Base-by-base conservation (phyloP, 1,140 invertebrate species). In the Caenorhabditis remanei region DNA sequence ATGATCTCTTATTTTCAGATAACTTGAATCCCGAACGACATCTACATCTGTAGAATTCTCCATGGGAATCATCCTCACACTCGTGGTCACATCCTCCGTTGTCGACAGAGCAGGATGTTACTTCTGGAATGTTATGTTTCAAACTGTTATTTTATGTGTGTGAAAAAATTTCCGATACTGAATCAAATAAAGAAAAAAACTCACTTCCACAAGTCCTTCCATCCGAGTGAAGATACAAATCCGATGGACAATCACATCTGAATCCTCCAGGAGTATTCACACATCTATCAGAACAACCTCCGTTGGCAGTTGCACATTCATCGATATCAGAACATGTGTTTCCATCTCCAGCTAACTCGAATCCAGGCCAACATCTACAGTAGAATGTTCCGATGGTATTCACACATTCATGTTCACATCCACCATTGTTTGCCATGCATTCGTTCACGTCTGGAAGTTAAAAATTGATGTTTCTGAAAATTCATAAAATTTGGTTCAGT, bases 201-300 rank as follows among this genome's bases (percentile, higher is more conserved):
- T 88, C 93, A 94, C 93, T 93, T 21, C 87, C 75, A 11, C 89
- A 89, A 88, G 93, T 93, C 16, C 89, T 88, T 75, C 93, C 90
- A 83, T 90, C 83, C 13, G 90, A 58, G 48, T 83, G 56, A 4
- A 90, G 82, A 58, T 88, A 63, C 93, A 56, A 89, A 61, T 90
- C 90, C 92, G 83, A 90, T 89, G 32, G 95, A 92, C 96, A 97
- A 43, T 94, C 94, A 91, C 96, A 97, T 79, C 95, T 94, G 92
- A 95, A 96, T 63, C 95, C 94, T 0, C 96, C 96, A 1, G 94
- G 93, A 53, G 95, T 94, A 91, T 96, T 96, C 1, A 95, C 92
- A 90, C 96, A 96, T 3, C 94, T 91, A 6, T 94, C 93, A 58
- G 93, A 93, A 90, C 95, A 96, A 0, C 94, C 93, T n/a, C 93